Conservation (phyloP, 2,797 vertebrate genomes). For the Sardinella longiceps region DNA sequence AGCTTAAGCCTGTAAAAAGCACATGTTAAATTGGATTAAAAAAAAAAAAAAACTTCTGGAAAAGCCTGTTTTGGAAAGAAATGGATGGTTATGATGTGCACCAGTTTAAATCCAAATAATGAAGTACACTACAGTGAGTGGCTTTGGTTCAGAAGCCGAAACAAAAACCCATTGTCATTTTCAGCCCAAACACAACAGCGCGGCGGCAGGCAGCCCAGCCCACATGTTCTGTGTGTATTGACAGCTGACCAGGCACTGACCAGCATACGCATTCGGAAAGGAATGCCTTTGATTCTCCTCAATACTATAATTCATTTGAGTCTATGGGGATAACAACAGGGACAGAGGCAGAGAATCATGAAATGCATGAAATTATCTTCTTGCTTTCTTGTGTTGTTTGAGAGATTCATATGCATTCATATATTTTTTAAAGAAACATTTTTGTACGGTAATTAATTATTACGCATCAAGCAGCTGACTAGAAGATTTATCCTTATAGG, state of each 20-base stretch:
- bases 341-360: background rate
- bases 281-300: constrained; percentile 5
- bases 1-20: background rate
- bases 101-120: background rate
- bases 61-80: background rate
- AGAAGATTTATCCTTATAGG: too few relatives aligned
- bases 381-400: background rate
- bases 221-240: constrained; percentile 29
- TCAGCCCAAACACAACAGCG: constrained; percentile 46
- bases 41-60: too few relatives aligned
- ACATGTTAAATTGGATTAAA: background rate
- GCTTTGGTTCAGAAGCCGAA: background rate
- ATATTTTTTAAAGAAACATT: background rate
- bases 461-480: background rate
- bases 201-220: too few relatives aligned
- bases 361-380: background rate
- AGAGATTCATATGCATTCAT: background rate
- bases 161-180: constrained; percentile 22
- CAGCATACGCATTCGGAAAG: constrained; percentile 26
- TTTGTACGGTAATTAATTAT: background rate
- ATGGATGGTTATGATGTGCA: background rate
- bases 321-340: background rate
- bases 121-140: background rate
- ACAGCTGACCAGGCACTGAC: constrained; percentile 36
- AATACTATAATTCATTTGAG: background rate